Base-by-base conservation (phyloP, 2,888 invertebrate genomes). In the Stomorhina lunata region DNA sequence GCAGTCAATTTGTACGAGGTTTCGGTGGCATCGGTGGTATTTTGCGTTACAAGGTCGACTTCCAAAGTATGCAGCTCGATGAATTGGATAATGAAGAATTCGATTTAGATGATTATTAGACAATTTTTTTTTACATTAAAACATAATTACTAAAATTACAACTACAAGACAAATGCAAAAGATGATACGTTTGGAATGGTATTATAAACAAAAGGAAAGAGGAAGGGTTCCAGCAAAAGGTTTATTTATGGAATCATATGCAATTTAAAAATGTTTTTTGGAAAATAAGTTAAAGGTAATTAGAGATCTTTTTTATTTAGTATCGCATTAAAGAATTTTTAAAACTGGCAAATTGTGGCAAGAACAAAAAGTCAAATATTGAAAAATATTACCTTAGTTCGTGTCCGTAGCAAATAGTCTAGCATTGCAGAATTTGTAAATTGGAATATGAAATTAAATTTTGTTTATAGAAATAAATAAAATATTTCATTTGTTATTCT, bases 21-120 rank as follows among this genome's bases (percentile, higher is more conserved):
- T 99, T 99, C 91, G 99, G 99, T 91, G 99, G 99, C 84, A 99
- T 99, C 89, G 99, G 99, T 93, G 99, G 99, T 91, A 97, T 99
- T 91, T 95, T 99, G 87, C 97, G 99, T 91, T 99, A 99, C 94
- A 98, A 99, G 93, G 99, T 99, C 91, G 99, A 99, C 93, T 98
- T 99, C 93, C 98, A 99, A 92, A 96, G 97, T 88, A 95, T 98
- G 88, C 98, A 98, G 92, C 95, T 96, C 88, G 96, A 97, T 92
- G 96, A 97, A 92, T 96, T 97, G 92, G 97, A 97, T 92, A 97
- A 97, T 91, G 97, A 77, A 22, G 80, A 80, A 45, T 83, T 98
- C 90, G 97, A 97, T 92, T 95, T 98, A 91, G 98, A 98, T 92
- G 98, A 98, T 93, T 98, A 98, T 93, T 97, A 95, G 94, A 92